Base-by-base conservation (phyloP, 2,888 invertebrate species). In the Boloria euphrosyne region DNA sequence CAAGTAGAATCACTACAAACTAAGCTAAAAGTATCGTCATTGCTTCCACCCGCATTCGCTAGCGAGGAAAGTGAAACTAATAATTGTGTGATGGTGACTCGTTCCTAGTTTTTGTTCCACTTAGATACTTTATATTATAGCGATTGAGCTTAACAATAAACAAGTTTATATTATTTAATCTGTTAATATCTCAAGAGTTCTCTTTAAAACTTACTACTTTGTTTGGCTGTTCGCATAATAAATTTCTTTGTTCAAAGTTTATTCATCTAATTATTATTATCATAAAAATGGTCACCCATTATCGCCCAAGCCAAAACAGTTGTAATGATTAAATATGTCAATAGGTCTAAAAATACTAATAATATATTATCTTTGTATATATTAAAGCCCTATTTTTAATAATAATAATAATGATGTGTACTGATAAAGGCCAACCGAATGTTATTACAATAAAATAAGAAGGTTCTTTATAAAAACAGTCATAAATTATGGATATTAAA, bases 31-130 rank as follows among this genome's bases (percentile, higher is more conserved):
- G 7, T 7, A 38, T 7, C 77, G 79, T 81, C 81, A 80, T 78
- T 75, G 80, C 79, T 77, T 76, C 82, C 83, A 82, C 83, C 84
- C 80, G 81, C 80, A 79, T 82, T 79, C 78, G 78, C 80, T 78
- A 78, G 74, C 68, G 83, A 84, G 79, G 86, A 88, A 88, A 89
- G 88, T 87, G 88, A 88, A 89, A 85, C 84, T 80, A 13, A 54
- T 31, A 27, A 62, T 38, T 17, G 31, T 47, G 46, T 49, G 18
- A 17, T 52, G 44, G 22, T 27, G 43, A 61, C 22, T 53, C 27
- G 18, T 53, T 53, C 3, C 49, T 7, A 4, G 14, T 13, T n/a
- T 31, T 31, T 53, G 7, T 6, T 16, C 16, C n/a, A n/a, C n/a
- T n/a, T 49, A 22, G 22, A 3, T 3, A 22, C 22, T n/a, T 38